Base-by-base conservation (phyloP, 2,113 vertebrate species). In the Urocolius indicus region DNA sequence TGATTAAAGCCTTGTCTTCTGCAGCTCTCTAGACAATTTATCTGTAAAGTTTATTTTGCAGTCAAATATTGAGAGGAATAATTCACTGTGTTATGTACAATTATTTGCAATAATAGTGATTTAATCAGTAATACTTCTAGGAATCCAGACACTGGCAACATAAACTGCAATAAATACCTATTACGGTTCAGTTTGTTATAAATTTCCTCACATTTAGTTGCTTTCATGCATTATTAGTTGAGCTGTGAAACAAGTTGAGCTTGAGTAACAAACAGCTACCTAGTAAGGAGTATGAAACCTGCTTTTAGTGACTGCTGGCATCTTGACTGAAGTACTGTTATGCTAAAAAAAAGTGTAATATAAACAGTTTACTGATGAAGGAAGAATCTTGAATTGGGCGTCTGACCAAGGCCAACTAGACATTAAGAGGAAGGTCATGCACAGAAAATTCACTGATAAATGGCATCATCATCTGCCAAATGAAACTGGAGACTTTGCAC, bases 1-100 rank as follows among this genome's bases (percentile, higher is more conserved):
- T 90, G 54, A 90, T 93, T 95, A 96, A 95, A 89, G 79, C 52
- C 6, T 22, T 88, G 74, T 57, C 61, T 72, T 93, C 24, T 63
- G 45, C 27, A 94, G 67, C 16, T 11, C 66, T 93, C 57, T 7
- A 22, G 34, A 18, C 96, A 62, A 94, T 92, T 93, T 92, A 86
- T 85, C 15, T 24, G 51, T 78, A 23, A 66, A 59, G 38, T 93
- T 95, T 84, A 57, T 96, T 95, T 96, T 75, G 30, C 41, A 87
- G 45, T 87, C 51, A 34, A 27, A 49, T 77, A 66, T 67, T 90
- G 87, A 61, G 52, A 83, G 36, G 61, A 94, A 88, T 93, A 82
- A 80, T 92, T 94, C 26, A 80, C 12, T 46, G 21, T 41, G 32
- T 79, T 87, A 41, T 21, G 5, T 63, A 49, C 55, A 90, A 76